Percentiles rank a stretch among this genome's conserved stretches.
Evolutionary conservation across 2,888 invertebrate species (phyloP).

Genomic region (Eristalinus aeneus): DNA sequence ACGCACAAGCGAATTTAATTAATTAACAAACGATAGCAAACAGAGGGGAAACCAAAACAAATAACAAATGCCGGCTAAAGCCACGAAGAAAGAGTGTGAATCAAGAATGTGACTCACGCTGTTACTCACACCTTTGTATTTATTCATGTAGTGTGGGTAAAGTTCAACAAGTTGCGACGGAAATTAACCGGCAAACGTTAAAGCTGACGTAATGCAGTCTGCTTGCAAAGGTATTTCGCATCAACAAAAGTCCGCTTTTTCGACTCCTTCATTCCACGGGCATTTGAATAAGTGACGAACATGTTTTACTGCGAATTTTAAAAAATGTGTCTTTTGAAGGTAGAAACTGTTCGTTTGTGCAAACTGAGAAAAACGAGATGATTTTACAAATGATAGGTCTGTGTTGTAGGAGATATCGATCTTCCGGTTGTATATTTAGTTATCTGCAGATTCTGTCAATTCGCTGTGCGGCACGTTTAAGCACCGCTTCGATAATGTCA

Average conservation of each 20-base stretch:
- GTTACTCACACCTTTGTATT: not conserved
- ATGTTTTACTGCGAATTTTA: too few relatives aligned
- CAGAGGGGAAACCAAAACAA: not conserved
- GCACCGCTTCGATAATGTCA: too few relatives aligned
- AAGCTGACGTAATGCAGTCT: constrained; percentile 31
- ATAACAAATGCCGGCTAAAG: not conserved
- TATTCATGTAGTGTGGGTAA: constrained; percentile 12
- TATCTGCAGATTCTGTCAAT: too few relatives aligned
- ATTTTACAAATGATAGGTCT: too few relatives aligned
- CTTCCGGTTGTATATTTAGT: too few relatives aligned
- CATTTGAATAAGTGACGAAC: not conserved
- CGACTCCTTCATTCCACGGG: not conserved
- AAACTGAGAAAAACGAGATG: too few relatives aligned
- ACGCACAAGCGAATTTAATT: not conserved
- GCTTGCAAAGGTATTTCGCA: not conserved
- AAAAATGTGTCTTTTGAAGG: too few relatives aligned
- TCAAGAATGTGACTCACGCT: constrained; percentile 21
- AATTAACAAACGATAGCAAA: not conserved
- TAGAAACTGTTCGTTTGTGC: too few relatives aligned
- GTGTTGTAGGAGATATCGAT: too few relatives aligned
- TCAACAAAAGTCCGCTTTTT: not conserved
- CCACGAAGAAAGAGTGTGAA: not conserved
- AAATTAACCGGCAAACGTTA: constrained; percentile 39
- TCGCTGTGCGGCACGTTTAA: too few relatives aligned
- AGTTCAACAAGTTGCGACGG: constrained; percentile 36